phyloP scores from a whole-genome alignment of 2,797 vertebrate species.

The Spinibarbus caldwelli region DNA sequence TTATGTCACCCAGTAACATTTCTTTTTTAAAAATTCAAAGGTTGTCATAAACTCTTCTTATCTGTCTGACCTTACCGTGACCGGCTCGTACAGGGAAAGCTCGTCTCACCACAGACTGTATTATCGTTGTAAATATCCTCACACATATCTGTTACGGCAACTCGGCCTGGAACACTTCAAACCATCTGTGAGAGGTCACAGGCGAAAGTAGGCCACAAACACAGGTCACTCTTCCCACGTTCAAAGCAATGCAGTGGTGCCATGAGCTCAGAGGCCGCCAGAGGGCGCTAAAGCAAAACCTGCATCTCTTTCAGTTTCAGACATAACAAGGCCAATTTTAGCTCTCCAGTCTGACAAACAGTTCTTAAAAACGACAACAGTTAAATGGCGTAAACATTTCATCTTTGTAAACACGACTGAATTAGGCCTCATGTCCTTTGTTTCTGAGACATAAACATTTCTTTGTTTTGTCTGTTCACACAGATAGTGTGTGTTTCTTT shows the following conservation, averaged over 20 bases:
- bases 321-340: slow-evolving; percentile 29
- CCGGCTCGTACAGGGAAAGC: slow-evolving; percentile 62
- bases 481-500: neutral
- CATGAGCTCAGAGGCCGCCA: neutral
- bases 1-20: neutral
- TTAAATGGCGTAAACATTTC: neutral
- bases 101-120: slow-evolving; percentile 29
- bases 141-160: slow-evolving; percentile 18
- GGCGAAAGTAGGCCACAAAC: slow-evolving; percentile 31
- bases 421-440: neutral
- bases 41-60: slow-evolving; percentile 75
- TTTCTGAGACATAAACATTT: slow-evolving; percentile 8
- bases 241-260: slow-evolving; percentile 35
- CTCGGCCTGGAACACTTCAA: slow-evolving; percentile 4
- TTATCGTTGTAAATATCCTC: slow-evolving; percentile 47
- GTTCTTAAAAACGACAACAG: slow-evolving; percentile 5
- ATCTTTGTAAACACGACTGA: slow-evolving; percentile 5
- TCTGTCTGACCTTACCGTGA: slow-evolving; percentile 69
- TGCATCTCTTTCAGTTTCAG: neutral
- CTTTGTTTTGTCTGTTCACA: slow-evolving; percentile 31
- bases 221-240: slow-evolving; percentile 14
- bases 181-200: slow-evolving; percentile 30
- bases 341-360: slow-evolving; percentile 10
- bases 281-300: slow-evolving; percentile 24
- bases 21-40: slow-evolving; percentile 49